These are phyloP conservation scores for Bombus waltoni DNA, from an alignment of 1,140 invertebrate species.

Conservation along the genomic window DNA sequence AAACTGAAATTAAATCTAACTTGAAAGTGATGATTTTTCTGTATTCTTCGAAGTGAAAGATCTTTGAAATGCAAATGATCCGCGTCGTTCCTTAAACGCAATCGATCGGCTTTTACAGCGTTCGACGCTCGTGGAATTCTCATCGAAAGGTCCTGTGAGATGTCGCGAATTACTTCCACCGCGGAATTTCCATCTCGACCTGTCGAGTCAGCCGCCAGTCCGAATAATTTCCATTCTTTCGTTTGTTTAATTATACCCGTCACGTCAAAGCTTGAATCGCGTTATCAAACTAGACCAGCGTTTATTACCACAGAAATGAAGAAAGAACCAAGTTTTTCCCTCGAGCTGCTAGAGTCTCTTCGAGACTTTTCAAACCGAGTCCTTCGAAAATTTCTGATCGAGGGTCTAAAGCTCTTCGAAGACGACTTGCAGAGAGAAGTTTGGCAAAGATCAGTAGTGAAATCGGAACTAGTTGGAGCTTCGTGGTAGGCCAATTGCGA, in stretches of 20 bases:
- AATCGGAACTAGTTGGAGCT: background rate
- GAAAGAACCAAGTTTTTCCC: background rate
- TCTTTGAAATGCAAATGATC: background rate
- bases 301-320: background rate
- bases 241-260: conserved; percentile 59
- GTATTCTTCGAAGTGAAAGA: too few relatives aligned
- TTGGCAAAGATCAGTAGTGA: background rate
- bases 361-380: too few relatives aligned
- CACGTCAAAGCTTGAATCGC: background rate
- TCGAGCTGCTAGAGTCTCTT: background rate
- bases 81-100: background rate
- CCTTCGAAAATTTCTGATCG: background rate
- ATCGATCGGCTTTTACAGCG: conserved; percentile 38
- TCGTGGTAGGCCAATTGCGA: background rate
- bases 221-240: conserved; percentile 61
- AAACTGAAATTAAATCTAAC: too few relatives aligned
- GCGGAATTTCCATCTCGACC: conserved; percentile 63
- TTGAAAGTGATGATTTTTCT: too few relatives aligned
- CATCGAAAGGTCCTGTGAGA: conserved; percentile 55
- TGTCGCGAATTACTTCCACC: conserved; percentile 59
- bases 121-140: conserved; percentile 59
- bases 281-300: background rate
- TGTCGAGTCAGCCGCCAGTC: conserved; percentile 28
- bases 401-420: background rate
- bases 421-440: background rate